Base-by-base conservation (phyloP, 2,113 vertebrate genomes). In the Pungitius pungitius region DNA sequence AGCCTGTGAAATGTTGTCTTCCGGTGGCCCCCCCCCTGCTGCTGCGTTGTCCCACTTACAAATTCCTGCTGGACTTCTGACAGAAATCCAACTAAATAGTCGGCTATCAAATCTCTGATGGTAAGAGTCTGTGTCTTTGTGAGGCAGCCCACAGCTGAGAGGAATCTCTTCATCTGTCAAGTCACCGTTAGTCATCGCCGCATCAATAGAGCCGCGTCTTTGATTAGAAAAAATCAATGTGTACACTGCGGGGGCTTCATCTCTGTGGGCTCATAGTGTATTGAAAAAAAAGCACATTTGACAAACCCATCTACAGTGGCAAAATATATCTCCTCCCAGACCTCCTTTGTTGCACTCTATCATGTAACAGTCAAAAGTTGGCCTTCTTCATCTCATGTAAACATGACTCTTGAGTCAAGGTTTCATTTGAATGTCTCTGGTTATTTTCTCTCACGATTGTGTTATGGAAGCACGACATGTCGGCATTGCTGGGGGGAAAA, bases 181-280 rank as follows among this genome's bases (percentile, higher is more conserved):
- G 73, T 85, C 71, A 45, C 72, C 18, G 84, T 91, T 88, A 91
- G 87, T 89, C 86, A 88, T 85, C 69, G 47, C 24, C 1, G 55
- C 75, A 85, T 88, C 82, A 77, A 88, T 78, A 78, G 60, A 63
- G 39, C 49, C 0, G 13, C 35, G 40, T 87, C 80, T 90, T 91
- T 90, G 77, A 88, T 91, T 85, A 80, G 80, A 80, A 83, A 84
- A 87, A 90, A 88, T 88, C 77, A 83, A 89, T 91, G 78, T 42
- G 45, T 82, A 56, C 77, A 67, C 72, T 77, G 85, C 77, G 80
- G 83, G 86, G 85, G 86, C 76, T 89, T 82, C 4, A 75, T 80
- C 74, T 88, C 84, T 83, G 87, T 88, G 84, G 80, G 86, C 71
- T 79, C 75, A 73, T 55, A 12, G 73, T 54, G 43, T 35, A 47